Evolutionary conservation across 2,113 vertebrate genomes (phyloP).

Genomic region (Caloenas nicobarica): DNA sequence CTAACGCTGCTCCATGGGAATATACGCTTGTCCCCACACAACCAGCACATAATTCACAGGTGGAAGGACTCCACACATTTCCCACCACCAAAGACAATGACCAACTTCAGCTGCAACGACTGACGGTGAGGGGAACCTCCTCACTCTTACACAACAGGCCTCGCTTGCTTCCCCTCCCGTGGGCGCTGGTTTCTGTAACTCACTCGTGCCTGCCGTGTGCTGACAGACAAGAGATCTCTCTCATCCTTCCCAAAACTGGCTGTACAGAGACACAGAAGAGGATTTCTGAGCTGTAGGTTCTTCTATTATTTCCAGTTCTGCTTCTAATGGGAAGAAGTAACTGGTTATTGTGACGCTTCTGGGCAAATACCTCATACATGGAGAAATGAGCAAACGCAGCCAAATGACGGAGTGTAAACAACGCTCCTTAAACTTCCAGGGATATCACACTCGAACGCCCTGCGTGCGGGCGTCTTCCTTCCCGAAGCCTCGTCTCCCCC

Average conservation of each 20-base stretch:
- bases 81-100: not conserved
- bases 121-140: not conserved
- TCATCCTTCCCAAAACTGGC: not conserved
- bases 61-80: not conserved
- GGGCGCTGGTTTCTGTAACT: not conserved
- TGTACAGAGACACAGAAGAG: accelerated
- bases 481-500: not conserved
- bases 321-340: not conserved
- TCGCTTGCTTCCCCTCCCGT: accelerated
- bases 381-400: slow-evolving; percentile 42
- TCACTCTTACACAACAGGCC: not conserved
- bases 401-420: slow-evolving; percentile 29
- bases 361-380: not conserved
- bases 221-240: not conserved
- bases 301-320: not conserved
- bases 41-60: not conserved
- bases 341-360: not conserved
- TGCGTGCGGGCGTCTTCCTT: accelerated
- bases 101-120: not conserved
- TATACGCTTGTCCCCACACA: not conserved
- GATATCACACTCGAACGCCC: not conserved
- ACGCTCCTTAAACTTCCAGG: not conserved
- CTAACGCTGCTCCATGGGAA: not conserved
- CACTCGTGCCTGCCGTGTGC: not conserved
- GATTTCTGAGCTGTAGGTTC: not conserved